Base-by-base conservation (phyloP, 2,888 invertebrate species). In the Polietes domitor region DNA sequence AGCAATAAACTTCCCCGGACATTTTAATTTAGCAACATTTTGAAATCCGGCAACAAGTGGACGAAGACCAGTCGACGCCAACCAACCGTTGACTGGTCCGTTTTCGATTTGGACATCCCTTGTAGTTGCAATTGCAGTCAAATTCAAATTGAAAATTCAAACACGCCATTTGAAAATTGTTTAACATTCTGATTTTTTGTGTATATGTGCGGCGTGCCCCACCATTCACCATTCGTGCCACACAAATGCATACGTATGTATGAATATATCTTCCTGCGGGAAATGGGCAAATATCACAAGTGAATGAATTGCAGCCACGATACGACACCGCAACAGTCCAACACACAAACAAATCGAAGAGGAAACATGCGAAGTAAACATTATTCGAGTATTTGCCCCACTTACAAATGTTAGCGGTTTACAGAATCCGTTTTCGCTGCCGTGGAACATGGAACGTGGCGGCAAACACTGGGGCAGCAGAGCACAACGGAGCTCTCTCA, bases 341-440 rank as follows among this genome's bases (percentile, higher is more conserved):
- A 19, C 47, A 53, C 5, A 37, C 73, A 61, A n/a, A 26, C 32
- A 55, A 32, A 70, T 32, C 68, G 24, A 73, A 65, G 10, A 61
- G 61, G 28, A 26, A 37, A 65, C 53, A 74, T 17, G 70, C 68
- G 32, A 32, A 58, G 63, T 72, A 75, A 75, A 80, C 53, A 80
- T 76, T 80, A 70, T 63, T 73, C 73, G 26, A 72, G 73, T 50
- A 58, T 43, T 47, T 75, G 75, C 74, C 19, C 65, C 65, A 53
- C 78, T 78, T 81, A 84, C 71, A 81, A 78, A 75, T 84, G 75
- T 84, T 84, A 61, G 81, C 68, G 84, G 68, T 81, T 84, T 79
- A 15, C 9, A 32, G n/a, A n/a, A n/a, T n/a, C n/a, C n/a, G n/a
- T n/a, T n/a, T n/a, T n/a, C n/a, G n/a, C n/a, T 53, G 53, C 9